Conservation (phyloP, 1,140 invertebrate genomes). For the Coelopa frigida region DNA sequence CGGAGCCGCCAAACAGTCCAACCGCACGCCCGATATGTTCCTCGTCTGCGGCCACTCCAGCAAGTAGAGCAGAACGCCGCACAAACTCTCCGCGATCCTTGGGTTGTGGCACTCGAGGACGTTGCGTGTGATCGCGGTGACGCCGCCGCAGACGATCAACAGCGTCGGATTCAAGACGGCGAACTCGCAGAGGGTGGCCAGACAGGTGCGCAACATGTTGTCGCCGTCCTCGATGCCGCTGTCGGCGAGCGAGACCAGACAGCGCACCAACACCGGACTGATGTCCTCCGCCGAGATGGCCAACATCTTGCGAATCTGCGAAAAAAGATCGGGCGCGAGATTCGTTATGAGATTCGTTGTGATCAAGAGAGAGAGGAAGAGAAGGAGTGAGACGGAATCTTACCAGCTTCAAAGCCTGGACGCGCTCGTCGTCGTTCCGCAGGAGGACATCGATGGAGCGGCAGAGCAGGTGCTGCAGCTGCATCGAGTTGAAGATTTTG, state of each 20-base stretch:
- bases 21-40: conserved; percentile 60
- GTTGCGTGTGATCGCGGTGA: conserved; percentile 72
- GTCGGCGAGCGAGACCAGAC: conserved; percentile 73
- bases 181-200: conserved; percentile 81
- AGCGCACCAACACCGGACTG: conserved; percentile 56
- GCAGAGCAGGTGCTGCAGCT: conserved; percentile 70
- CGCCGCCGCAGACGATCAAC: conserved; percentile 75
- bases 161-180: conserved; percentile 74
- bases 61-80: conserved; percentile 78
- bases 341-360: no score
- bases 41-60: conserved; percentile 82
- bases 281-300: conserved; percentile 36
- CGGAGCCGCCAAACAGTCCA: conserved; percentile 79
- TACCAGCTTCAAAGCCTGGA: conserved; percentile 80
- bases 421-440: conserved; percentile 80
- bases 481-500: conserved; percentile 65
- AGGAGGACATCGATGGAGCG: conserved; percentile 75
- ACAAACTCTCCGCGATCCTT: conserved; percentile 73
- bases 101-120: conserved; percentile 73
- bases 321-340: neutral
- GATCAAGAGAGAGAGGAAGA: neutral
- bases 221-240: conserved; percentile 74
- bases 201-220: conserved; percentile 65
- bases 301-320: conserved; percentile 38
- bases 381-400: conserved; percentile 34